These are phyloP conservation scores for Apaloderma vittatum DNA, from an alignment of 2,113 vertebrate species.

Conservation along the genomic window DNA sequence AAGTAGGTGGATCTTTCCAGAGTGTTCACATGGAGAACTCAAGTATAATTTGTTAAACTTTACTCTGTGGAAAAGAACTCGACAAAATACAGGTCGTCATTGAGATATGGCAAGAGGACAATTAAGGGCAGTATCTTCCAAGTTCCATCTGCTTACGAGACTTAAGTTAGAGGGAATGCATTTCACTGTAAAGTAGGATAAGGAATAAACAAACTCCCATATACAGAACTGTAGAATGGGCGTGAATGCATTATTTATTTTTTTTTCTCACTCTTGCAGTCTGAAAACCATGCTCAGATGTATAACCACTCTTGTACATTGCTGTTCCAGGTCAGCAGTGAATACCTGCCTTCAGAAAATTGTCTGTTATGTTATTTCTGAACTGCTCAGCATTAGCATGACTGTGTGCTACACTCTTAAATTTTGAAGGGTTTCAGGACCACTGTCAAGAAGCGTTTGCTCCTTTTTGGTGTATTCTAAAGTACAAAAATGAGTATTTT, in stretches of 20 bases:
- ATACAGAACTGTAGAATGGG: background rate
- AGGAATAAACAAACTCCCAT: background rate
- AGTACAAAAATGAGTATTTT: background rate
- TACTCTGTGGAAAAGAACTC: background rate
- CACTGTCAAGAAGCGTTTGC: background rate
- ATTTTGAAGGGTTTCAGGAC: background rate
- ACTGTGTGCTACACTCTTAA: background rate
- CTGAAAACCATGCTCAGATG: background rate
- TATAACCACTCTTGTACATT: accelerated
- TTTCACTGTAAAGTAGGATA: background rate
- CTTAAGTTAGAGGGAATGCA: background rate
- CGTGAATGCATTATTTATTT: background rate
- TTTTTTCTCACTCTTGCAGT: background rate
- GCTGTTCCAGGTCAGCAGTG: background rate
- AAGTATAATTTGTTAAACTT: background rate
- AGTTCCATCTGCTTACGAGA: background rate
- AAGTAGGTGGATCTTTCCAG: background rate
- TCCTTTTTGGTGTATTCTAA: background rate
- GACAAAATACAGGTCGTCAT: background rate
- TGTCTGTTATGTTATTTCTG: background rate
- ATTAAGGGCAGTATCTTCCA: background rate
- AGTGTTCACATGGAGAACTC: background rate
- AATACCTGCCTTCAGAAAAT: background rate
- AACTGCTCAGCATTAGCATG: background rate
- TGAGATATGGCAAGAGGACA: background rate